Evolutionary conservation across 2,888 invertebrate species (phyloP).

Genomic region (Argyresthia albistria): DNA sequence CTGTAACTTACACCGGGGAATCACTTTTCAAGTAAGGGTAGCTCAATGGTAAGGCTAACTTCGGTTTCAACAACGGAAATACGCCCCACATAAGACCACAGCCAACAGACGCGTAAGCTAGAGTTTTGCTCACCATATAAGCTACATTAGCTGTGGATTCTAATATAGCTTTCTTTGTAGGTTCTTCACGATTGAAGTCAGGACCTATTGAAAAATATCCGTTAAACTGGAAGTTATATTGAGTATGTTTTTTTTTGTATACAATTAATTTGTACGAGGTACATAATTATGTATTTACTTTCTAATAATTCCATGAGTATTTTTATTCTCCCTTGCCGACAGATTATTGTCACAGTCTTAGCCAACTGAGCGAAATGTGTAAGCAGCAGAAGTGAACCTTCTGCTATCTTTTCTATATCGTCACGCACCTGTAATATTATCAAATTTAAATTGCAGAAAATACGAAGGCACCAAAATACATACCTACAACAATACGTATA

Average conservation of each 20-base stretch:
- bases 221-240: background rate
- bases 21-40: slow-evolving; percentile 3
- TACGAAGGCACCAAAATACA: too few relatives aligned
- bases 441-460: background rate
- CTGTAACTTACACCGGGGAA: slow-evolving; percentile 1
- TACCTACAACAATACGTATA: too few relatives aligned
- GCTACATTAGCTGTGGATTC: background rate
- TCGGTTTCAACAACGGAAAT: slow-evolving; percentile 6
- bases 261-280: too few relatives aligned
- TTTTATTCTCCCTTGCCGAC: slow-evolving; percentile 6
- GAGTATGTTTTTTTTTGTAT: background rate
- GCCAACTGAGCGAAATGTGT: slow-evolving; percentile 12
- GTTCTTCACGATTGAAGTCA: slow-evolving; percentile 6
- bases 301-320: slow-evolving; percentile 10
- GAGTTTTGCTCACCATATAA: background rate
- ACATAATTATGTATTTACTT: slow-evolving; percentile 5
- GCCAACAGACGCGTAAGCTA: background rate
- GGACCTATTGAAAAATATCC: background rate
- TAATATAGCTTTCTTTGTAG: slow-evolving; percentile 4
- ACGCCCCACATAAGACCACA: slow-evolving; percentile 6
- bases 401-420: slow-evolving; percentile 11
- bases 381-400: slow-evolving; percentile 10
- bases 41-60: slow-evolving; percentile 4
- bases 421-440: slow-evolving; percentile 9
- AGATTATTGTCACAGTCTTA: slow-evolving; percentile 9